Evolutionary conservation across 53 echinoderm and acorn worm species (phyloP).

Genomic region (Temnopleurus reevesii): DNA sequence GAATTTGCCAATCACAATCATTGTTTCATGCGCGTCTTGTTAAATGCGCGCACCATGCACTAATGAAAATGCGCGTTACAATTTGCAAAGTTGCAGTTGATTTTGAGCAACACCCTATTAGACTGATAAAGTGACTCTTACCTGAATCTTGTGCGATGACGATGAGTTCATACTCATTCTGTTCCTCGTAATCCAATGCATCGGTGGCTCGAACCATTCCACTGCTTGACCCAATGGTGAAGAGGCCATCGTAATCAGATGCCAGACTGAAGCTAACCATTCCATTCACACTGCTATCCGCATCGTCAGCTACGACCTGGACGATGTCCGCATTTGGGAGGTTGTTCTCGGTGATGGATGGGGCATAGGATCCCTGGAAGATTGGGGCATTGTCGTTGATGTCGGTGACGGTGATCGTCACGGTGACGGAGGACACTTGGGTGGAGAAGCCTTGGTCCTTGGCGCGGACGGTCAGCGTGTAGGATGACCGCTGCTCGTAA

Average conservation of each 20-base stretch:
- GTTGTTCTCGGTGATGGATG: slow-evolving; percentile 76
- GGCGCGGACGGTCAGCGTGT: slow-evolving; percentile 79
- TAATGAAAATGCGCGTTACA: too few relatives aligned
- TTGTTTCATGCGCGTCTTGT: too few relatives aligned
- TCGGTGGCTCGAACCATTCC: slow-evolving; percentile 71
- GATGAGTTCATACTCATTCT: slow-evolving; percentile 57
- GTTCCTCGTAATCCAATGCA: slow-evolving; percentile 71
- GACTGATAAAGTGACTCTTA: too few relatives aligned
- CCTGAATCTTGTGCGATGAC: slow-evolving; percentile 93
- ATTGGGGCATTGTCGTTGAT: slow-evolving; percentile 87
- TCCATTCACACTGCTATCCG: slow-evolving; percentile 74
- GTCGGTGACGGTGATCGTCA: slow-evolving; percentile 72
- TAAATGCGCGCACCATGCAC: too few relatives aligned
- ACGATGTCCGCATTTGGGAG: slow-evolving; percentile 66
- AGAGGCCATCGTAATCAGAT: slow-evolving; percentile 71
- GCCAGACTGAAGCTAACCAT: slow-evolving; percentile 74
- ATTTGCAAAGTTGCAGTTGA: too few relatives aligned
- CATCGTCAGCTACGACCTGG: slow-evolving; percentile 75
- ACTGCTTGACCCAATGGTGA: slow-evolving; percentile 77
- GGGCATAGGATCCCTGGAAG: slow-evolving; percentile 65
- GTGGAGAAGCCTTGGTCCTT: slow-evolving; percentile 79
- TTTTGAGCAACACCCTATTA: too few relatives aligned
- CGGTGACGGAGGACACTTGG: slow-evolving; percentile 58
- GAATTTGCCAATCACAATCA: too few relatives aligned
- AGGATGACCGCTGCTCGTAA: slow-evolving; percentile 65